Percentiles rank a stretch among this genome's conserved stretches.
These are phyloP conservation scores for Melipona bicolor DNA, from an alignment of 2,888 invertebrate species.

Conservation along the genomic window DNA sequence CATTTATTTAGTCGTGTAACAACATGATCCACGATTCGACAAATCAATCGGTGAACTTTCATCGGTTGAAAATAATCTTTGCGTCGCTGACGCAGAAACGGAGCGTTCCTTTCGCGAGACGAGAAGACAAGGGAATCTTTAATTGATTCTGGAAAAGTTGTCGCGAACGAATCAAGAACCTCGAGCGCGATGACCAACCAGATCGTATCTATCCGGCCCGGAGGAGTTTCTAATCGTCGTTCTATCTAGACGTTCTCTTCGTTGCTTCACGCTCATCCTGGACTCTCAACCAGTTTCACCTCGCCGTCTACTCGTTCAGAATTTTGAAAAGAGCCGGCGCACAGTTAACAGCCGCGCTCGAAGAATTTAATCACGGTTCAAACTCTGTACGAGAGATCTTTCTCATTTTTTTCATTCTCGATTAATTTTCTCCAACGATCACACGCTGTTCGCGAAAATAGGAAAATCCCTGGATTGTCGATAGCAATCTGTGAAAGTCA, in stretches of 20 bases:
- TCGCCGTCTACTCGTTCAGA: neutral
- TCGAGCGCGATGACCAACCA: slow-evolving; percentile 19
- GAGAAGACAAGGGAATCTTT: slow-evolving; percentile 9
- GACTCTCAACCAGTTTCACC: slow-evolving; percentile 26
- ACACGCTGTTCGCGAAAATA: too few relatives aligned
- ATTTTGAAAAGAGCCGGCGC: neutral
- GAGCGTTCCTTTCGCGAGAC: neutral
- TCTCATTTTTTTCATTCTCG: too few relatives aligned
- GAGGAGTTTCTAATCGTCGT: slow-evolving; percentile 35
- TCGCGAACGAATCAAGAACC: slow-evolving; percentile 34
- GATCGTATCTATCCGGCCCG: slow-evolving; percentile 15
- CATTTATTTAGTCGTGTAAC: slow-evolving; percentile 29
- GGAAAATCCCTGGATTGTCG: neutral
- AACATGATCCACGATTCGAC: slow-evolving; percentile 14
- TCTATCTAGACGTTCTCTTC: slow-evolving; percentile 4
- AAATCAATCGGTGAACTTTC: slow-evolving; percentile 32
- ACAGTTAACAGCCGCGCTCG: neutral
- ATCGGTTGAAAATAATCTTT: slow-evolving; percentile 26
- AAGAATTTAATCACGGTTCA: neutral
- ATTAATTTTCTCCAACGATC: too few relatives aligned
- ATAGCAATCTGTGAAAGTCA: neutral
- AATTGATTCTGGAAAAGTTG: slow-evolving; percentile 52
- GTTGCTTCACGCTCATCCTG: slow-evolving; percentile 11
- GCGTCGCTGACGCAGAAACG: neutral
- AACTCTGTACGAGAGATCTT: too few relatives aligned